Evolutionary conservation across 2,113 vertebrate species (phyloP).

Genomic region (Natator depressus): DNA sequence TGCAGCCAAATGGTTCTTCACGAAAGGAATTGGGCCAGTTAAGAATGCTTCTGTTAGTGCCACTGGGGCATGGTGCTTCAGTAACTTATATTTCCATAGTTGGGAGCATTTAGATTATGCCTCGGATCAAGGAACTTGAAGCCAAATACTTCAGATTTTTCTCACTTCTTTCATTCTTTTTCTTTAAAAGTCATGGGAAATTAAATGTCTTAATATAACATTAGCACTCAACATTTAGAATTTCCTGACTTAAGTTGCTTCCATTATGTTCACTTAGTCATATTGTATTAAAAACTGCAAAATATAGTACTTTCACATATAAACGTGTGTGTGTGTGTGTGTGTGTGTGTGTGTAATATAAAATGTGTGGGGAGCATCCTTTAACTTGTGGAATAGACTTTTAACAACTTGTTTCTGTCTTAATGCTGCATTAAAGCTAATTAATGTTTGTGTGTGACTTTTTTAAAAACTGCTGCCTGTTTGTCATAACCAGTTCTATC

Average conservation of each 20-base stretch:
- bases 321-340: accelerated
- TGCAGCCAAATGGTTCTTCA: not conserved
- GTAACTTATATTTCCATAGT: not conserved
- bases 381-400: not conserved
- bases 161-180: not conserved
- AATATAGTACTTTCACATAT: not conserved
- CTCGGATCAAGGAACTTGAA: not conserved
- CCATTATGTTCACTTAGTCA: not conserved
- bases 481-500: not conserved
- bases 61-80: not conserved
- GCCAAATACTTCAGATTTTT: not conserved
- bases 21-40: not conserved
- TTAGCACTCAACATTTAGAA: not conserved
- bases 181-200: not conserved
- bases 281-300: not conserved
- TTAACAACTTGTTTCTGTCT: not conserved
- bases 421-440: not conserved
- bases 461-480: not conserved
- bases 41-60: not conserved
- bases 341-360: not conserved
- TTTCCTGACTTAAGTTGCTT: not conserved
- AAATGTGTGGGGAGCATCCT: not conserved
- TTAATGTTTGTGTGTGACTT: not conserved
- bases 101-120: not conserved
- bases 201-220: not conserved